A percentile compares a stretch with the other conserved stretches of the same genome.
phyloP scores from a whole-genome alignment of 2,888 invertebrate species.

The Eristalis tenax region DNA sequence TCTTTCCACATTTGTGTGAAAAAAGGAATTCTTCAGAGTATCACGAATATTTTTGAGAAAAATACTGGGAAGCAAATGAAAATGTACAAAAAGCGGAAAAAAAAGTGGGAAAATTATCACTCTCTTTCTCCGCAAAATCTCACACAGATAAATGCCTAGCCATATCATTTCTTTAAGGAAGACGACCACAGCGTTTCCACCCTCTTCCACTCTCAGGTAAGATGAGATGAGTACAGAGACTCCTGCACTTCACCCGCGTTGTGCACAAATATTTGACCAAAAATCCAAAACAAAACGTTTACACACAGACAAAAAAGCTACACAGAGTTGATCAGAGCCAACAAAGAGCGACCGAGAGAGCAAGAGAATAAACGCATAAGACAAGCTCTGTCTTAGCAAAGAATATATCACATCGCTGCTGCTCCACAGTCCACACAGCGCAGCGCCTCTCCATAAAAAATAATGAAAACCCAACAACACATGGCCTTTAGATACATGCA shows the following conservation, averaged over 20 bases:
- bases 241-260: constrained; percentile 35
- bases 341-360: constrained; percentile 34
- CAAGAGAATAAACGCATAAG: background rate
- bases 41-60: background rate
- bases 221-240: constrained; percentile 67
- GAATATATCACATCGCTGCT: constrained; percentile 54
- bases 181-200: background rate
- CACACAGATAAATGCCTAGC: constrained; percentile 2
- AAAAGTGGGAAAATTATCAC: constrained; percentile 58
- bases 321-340: background rate
- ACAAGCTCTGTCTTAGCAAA: constrained; percentile 46
- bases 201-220: constrained; percentile 53
- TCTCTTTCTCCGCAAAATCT: constrained; percentile 47
- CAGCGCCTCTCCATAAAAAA: background rate
- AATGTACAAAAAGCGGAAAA: background rate
- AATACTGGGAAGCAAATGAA: constrained; percentile 55
- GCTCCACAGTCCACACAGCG: constrained; percentile 10
- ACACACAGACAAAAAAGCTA: constrained; percentile 3
- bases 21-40: background rate
- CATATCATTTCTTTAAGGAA: constrained; percentile 10
- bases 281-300: constrained; percentile 53
- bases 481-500: constrained; percentile 42
- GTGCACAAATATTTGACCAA: constrained; percentile 46
- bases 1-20: constrained; percentile 25
- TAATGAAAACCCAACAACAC: background rate